Base-by-base conservation (phyloP, 1,140 invertebrate species). In the Metaphire vulgaris region DNA sequence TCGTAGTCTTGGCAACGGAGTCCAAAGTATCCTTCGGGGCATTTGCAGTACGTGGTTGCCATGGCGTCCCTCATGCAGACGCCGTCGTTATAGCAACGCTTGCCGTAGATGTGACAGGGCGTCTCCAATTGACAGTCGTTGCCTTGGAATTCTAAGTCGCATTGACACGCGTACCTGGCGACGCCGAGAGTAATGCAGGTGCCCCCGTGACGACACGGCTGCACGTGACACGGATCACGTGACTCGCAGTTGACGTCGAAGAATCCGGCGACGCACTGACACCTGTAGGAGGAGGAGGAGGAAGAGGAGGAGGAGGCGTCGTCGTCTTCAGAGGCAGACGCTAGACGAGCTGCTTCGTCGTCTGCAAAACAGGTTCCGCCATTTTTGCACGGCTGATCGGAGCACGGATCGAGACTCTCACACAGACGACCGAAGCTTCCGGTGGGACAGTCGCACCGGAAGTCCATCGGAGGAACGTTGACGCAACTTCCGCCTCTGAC, bases 121-220 rank as follows among this genome's bases (percentile, higher is more conserved):
- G 30, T 67, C 29, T 33, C 34, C 72, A 30, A 41, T 26, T 75
- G 41, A 0, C 80, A 83, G 41, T 79, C 76, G 65, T 83, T 83
- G 41, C 79, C 77, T 68, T 81, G 26, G 67, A 67, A 75, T 16
- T 69, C 64, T n/a, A 21, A 1, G 14, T 29, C 67, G 67, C 74
- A 75, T 2, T 68, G 2, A 69, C 74, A 75, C 21, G 2, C 32
- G 65, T 69, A 75, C 15, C 65, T 30, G 0, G 16, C 6, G 12
- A 1, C 28, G 15, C 65, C 26, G 72, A 82, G 79, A 56, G 70
- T 12, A 0, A 70, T 66, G 80, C 84, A 85, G 2, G 71, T 81
- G 0, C 80, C 83, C 12, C 77, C 67, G 72, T 85, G 82, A 28
- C 74, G 30, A 81, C 84, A 85, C 0, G 84, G 83, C 1, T 30